Conservation (phyloP, 1,140 invertebrate genomes). For the Rhysida immarginata region DNA sequence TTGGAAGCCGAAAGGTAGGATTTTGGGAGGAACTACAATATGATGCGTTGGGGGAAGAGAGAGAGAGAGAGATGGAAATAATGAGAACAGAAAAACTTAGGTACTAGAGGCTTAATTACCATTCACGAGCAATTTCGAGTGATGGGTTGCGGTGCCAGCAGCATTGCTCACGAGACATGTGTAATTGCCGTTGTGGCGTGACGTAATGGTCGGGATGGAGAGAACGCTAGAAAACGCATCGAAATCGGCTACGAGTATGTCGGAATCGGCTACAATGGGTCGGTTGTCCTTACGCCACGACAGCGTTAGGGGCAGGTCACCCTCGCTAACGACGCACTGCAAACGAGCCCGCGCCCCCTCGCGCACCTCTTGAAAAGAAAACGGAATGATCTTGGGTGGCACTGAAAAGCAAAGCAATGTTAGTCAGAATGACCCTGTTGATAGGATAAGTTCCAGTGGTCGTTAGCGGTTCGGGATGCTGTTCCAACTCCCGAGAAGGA, state of each 20-base stretch:
- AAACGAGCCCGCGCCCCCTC: slow-evolving; percentile 54
- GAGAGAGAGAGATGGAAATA: too few relatives aligned
- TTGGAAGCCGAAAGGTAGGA: too few relatives aligned
- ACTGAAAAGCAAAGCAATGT: slow-evolving; percentile 37
- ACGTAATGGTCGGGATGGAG: background rate
- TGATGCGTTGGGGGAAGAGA: too few relatives aligned
- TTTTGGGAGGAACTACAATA: too few relatives aligned
- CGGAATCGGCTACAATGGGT: background rate
- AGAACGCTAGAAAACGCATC: background rate
- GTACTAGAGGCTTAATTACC: too few relatives aligned
- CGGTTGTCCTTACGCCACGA: background rate
- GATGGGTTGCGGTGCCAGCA: background rate
- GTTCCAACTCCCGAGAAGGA: too few relatives aligned
- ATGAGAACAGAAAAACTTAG: too few relatives aligned
- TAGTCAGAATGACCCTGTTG: too few relatives aligned
- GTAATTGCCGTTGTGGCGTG: background rate
- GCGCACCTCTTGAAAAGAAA: slow-evolving; percentile 41
- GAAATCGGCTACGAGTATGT: background rate
- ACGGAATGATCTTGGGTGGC: slow-evolving; percentile 40
- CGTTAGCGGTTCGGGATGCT: too few relatives aligned
- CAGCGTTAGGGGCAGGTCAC: slow-evolving; percentile 36
- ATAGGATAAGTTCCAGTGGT: too few relatives aligned
- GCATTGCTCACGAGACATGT: background rate
- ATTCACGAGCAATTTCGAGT: background rate
- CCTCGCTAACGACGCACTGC: slow-evolving; percentile 47